Evolutionary conservation across 2,113 vertebrate species (phyloP).

Genomic region (Raja brachyura): DNA sequence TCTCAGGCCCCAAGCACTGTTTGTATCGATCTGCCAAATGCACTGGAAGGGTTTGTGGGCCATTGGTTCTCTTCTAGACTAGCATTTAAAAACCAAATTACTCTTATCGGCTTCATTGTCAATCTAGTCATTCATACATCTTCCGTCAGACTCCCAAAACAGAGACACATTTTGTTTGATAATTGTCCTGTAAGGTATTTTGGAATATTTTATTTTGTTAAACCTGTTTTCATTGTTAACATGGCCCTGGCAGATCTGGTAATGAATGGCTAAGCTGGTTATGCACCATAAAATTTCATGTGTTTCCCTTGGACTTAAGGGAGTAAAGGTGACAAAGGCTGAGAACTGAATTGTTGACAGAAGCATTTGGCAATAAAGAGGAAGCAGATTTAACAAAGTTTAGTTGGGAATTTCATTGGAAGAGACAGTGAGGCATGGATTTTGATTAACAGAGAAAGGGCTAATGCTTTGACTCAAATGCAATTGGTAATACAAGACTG

Average conservation of each 20-base stretch:
- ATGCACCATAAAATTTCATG: neutral
- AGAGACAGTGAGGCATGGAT: neutral
- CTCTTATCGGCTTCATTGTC: too few relatives aligned
- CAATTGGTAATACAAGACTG: neutral
- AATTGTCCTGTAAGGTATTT: too few relatives aligned
- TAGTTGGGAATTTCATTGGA: neutral
- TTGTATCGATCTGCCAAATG: too few relatives aligned
- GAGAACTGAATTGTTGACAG: neutral
- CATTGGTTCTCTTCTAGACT: too few relatives aligned
- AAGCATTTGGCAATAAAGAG: neutral
- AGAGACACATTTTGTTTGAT: too few relatives aligned
- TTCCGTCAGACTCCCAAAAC: too few relatives aligned
- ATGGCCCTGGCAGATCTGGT: neutral
- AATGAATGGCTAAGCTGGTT: neutral
- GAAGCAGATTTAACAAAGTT: neutral
- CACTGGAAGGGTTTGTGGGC: too few relatives aligned
- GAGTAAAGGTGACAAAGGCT: neutral
- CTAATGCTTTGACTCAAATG: neutral
- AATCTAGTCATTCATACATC: too few relatives aligned
- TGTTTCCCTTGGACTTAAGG: neutral
- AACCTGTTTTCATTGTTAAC: neutral
- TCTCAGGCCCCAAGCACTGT: too few relatives aligned
- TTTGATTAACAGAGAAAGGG: neutral
- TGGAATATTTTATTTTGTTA: too few relatives aligned
- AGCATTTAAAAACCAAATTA: too few relatives aligned